Evolutionary conservation across 2,888 invertebrate genomes (phyloP).

Genomic region (Clunio marinus): DNA sequence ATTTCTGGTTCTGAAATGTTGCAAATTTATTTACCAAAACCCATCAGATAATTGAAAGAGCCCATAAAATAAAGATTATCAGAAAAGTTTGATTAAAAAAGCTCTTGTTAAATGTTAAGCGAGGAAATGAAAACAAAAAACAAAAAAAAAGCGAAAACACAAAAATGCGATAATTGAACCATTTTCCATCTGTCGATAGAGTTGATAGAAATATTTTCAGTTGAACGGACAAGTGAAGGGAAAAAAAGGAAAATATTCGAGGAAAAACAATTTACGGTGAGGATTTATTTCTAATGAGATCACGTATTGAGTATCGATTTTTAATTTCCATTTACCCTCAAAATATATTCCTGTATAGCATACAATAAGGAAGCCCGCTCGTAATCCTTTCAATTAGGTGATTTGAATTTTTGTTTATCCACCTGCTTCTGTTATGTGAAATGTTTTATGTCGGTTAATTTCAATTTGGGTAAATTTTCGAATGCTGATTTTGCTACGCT

Average conservation of each 20-base stretch:
- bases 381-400: constrained; percentile 22
- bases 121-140: background rate
- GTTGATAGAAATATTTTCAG: background rate
- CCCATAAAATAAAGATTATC: constrained; percentile 31
- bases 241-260: background rate
- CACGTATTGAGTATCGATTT: constrained; percentile 22
- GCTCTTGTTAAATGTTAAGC: background rate
- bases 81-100: constrained; percentile 23
- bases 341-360: constrained; percentile 1
- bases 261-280: background rate
- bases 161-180: constrained; percentile 14
- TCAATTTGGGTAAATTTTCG: background rate
- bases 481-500: background rate
- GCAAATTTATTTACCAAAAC: constrained; percentile 26
- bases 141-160: background rate
- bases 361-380: background rate
- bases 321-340: constrained; percentile 13
- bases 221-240: background rate
- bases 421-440: background rate
- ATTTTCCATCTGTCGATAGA: background rate
- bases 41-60: constrained; percentile 19
- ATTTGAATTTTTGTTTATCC: constrained; percentile 23
- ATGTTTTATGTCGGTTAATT: constrained; percentile 7
- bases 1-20: constrained; percentile 19
- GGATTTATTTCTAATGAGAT: constrained; percentile 30